Evolutionary conservation across 2,888 invertebrate species (phyloP).

Genomic region (Actias luna): DNA sequence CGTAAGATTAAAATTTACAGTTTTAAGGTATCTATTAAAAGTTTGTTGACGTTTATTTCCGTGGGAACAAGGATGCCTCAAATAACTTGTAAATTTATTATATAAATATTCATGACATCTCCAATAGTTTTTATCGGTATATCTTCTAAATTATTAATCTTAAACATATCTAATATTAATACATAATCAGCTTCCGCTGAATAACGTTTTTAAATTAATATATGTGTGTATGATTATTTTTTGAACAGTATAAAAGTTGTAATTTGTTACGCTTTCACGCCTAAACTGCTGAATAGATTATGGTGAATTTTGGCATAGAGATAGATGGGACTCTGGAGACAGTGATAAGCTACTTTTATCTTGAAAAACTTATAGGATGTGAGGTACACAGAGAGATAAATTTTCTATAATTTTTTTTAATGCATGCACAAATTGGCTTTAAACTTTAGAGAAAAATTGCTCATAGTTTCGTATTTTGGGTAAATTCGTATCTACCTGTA

Average conservation of each 20-base stretch:
- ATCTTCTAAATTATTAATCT: background rate
- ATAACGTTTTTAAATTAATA: background rate
- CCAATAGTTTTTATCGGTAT: background rate
- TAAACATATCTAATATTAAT: background rate
- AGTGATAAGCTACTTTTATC: no score
- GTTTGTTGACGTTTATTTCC: conserved; percentile 7
- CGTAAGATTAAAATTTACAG: conserved; percentile 1
- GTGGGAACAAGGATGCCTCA: background rate
- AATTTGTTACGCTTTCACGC: no score
- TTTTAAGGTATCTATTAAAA: background rate
- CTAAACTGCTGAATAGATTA: no score
- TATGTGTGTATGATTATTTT: background rate
- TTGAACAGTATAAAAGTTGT: background rate
- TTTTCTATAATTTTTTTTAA: no score
- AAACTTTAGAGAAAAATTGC: no score
- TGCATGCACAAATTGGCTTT: no score
- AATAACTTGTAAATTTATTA: background rate
- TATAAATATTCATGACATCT: background rate
- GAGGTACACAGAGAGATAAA: no score
- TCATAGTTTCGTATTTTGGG: no score
- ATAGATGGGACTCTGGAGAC: no score
- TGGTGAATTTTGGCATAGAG: no score
- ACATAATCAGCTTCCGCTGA: background rate
- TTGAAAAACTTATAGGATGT: no score
- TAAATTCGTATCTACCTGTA: no score